Percentiles rank a stretch among this genome's conserved stretches.
Evolutionary conservation across 2,888 invertebrate species (phyloP).

Genomic region (Agapostemon virescens): DNA sequence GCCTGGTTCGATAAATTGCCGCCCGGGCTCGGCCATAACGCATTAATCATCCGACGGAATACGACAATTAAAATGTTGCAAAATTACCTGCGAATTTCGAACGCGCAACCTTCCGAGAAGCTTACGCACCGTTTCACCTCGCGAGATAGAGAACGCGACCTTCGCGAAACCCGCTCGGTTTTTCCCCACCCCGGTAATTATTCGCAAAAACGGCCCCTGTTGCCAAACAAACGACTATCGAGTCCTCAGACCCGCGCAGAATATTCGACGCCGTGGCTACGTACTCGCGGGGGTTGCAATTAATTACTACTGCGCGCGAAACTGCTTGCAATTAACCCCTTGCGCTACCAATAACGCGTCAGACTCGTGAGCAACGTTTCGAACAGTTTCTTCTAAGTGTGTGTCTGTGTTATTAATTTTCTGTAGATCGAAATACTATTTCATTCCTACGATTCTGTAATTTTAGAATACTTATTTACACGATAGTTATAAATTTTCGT

Average conservation of each 20-base stretch:
- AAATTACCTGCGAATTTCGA: conserved; percentile 21
- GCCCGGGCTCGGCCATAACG: neutral
- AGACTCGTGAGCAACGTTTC: too few relatives aligned
- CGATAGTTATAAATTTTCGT: too few relatives aligned
- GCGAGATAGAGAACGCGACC: conserved; percentile 26
- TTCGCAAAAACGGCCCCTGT: neutral
- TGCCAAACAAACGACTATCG: neutral
- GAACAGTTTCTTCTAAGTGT: too few relatives aligned
- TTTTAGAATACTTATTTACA: too few relatives aligned
- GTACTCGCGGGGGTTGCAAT: neutral
- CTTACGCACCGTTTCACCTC: conserved; percentile 11
- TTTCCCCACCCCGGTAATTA: conserved; percentile 19
- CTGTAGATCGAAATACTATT: too few relatives aligned
- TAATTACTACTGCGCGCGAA: neutral
- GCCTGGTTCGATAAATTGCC: conserved; percentile 4
- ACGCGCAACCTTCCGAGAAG: neutral
- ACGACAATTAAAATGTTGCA: neutral
- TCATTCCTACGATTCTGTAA: too few relatives aligned
- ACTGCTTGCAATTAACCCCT: neutral
- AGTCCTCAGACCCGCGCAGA: neutral
- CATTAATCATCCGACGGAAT: conserved; percentile 14
- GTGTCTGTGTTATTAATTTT: too few relatives aligned
- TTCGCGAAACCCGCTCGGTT: conserved; percentile 16
- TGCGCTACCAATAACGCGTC: too few relatives aligned
- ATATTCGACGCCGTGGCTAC: neutral